Evolutionary conservation across 92 coral and sea anemone species (phyloP).

Genomic region (Phenganax marumi): DNA sequence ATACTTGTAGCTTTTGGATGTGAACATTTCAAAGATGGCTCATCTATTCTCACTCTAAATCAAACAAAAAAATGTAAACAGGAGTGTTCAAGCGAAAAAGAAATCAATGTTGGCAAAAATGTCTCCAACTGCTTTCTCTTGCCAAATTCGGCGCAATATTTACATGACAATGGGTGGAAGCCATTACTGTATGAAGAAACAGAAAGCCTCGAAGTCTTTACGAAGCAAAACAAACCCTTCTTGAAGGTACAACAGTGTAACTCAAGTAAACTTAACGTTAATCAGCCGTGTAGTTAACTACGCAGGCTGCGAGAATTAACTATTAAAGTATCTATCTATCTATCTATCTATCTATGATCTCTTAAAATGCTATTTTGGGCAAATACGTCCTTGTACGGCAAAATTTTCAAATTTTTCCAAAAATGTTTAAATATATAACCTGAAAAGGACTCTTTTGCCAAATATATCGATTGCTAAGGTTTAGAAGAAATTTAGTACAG

Average conservation of each 20-base stretch:
- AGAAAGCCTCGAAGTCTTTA: neutral
- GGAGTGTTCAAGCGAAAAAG: neutral
- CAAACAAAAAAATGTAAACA: neutral
- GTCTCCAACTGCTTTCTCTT: neutral
- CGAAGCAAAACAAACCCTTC: neutral
- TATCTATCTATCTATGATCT: too few species aligned
- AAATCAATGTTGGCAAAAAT: neutral
- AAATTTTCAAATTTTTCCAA: too few species aligned
- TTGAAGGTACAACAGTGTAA: neutral
- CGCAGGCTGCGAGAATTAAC: too few species aligned
- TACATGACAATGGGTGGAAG: constrained; percentile 16
- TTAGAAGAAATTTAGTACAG: too few species aligned
- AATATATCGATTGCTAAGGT: too few species aligned
- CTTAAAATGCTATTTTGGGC: neutral
- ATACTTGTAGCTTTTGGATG: constrained; percentile 13
- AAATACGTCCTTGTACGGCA: too few species aligned
- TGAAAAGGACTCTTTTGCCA: too few species aligned
- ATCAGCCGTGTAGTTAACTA: too few species aligned
- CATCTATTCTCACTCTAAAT: constrained; percentile 4
- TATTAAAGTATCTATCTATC: too few species aligned
- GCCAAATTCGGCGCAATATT: constrained; percentile 11
- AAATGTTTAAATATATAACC: too few species aligned
- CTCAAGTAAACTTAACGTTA: too few species aligned
- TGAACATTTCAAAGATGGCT: constrained; percentile 1
- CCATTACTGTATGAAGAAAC: neutral